Conservation (phyloP, 2,888 invertebrate species). For the Phalangium opilio region DNA sequence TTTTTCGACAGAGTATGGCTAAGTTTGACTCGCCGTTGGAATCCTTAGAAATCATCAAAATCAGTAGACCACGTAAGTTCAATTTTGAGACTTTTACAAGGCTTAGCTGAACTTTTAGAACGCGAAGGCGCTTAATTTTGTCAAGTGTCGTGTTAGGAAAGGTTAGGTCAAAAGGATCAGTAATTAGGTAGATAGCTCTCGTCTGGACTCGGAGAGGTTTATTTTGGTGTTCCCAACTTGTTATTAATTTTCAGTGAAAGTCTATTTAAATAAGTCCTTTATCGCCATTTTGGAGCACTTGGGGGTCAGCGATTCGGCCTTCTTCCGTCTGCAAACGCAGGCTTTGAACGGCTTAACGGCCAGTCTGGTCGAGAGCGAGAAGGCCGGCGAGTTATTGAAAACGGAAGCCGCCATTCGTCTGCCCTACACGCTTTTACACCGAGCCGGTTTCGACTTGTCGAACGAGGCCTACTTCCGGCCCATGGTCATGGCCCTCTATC, state of each 20-base stretch:
- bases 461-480: constrained; percentile 17
- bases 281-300: constrained; percentile 22
- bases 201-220: too few species aligned
- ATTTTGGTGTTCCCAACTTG: too few species aligned
- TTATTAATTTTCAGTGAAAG: too few species aligned
- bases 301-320: constrained; percentile 15
- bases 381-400: constrained; percentile 8
- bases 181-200: too few species aligned
- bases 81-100: too few species aligned
- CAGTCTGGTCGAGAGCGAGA: constrained; percentile 7
- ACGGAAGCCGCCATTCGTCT: constrained; percentile 1
- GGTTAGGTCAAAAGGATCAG: too few species aligned
- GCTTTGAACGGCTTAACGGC: constrained; percentile 11
- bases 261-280: constrained; percentile 3
- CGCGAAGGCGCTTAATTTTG: too few species aligned
- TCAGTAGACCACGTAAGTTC: constrained; percentile 21
- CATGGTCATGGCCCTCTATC: constrained; percentile 11
- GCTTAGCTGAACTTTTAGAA: too few species aligned
- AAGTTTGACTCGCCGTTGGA: constrained; percentile 21
- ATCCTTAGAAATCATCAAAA: constrained; percentile 22
- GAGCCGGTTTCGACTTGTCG: constrained; percentile 11
- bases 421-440: constrained; percentile 7
- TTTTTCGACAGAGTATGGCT: constrained; percentile 21
- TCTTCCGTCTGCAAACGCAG: constrained; percentile 9
- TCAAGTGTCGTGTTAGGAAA: too few species aligned